Conservation (phyloP, 2,797 vertebrate species). For the Paguma larvata region DNA sequence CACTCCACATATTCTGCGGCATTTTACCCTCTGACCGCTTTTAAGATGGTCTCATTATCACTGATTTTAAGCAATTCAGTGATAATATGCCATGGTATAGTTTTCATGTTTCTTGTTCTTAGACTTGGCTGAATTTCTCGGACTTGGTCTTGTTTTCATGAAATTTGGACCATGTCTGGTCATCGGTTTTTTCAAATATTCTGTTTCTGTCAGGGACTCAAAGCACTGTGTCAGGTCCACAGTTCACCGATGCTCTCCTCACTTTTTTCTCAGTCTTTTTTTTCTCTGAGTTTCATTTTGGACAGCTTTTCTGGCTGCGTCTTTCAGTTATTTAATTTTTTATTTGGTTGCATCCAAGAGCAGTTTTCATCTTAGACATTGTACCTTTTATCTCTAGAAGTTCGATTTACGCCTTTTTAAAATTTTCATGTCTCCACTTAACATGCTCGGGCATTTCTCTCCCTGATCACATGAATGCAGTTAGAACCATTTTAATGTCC, state of each 20-base stretch:
- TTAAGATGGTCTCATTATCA: not conserved
- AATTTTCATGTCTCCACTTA: not conserved
- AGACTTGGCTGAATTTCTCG: not conserved
- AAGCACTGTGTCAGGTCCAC: not conserved
- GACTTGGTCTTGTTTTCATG: slow-evolving; percentile 40
- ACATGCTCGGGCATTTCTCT: not conserved
- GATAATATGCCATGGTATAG: not conserved
- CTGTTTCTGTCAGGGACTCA: not conserved
- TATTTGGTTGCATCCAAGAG: not conserved
- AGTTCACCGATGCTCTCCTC: not conserved
- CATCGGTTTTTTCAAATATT: slow-evolving; percentile 40
- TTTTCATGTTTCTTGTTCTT: slow-evolving; percentile 38
- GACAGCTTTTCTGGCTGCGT: not conserved
- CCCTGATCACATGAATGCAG: not conserved
- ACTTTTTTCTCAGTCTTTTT: not conserved
- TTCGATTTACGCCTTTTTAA: not conserved
- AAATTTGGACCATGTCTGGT: slow-evolving; percentile 23
- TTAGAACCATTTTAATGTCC: not conserved
- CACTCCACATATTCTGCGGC: not conserved
- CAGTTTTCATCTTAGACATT: not conserved
- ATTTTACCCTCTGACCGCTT: not conserved
- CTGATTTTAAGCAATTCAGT: slow-evolving; percentile 16
- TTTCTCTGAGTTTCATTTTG: not conserved
- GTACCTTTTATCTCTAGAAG: not conserved
- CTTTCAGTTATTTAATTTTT: slow-evolving; percentile 19